Conservation (phyloP, 2,113 vertebrate genomes). For the Lagopus muta region DNA sequence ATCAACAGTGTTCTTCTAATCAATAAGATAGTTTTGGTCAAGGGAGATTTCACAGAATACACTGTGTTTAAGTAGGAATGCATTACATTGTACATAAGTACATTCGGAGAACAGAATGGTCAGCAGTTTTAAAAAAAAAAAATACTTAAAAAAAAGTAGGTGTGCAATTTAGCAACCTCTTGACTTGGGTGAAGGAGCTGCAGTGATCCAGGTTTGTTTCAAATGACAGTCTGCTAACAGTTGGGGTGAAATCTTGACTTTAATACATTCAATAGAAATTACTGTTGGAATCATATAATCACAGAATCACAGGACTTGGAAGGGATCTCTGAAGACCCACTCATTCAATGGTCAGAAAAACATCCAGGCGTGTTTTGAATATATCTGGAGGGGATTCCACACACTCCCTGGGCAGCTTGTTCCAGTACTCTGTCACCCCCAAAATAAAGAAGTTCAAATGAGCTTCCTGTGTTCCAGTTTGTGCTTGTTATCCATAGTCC, state of each 20-base stretch:
- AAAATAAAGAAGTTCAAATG: too few species aligned
- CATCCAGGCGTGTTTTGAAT: too few species aligned
- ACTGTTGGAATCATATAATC: not conserved
- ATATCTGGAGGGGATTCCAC: too few species aligned
- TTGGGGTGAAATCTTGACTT: not conserved
- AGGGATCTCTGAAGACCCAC: too few species aligned
- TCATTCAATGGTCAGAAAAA: too few species aligned
- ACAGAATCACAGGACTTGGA: too few species aligned
- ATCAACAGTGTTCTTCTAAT: not conserved
- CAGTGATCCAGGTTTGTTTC: not conserved
- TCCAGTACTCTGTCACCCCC: too few species aligned
- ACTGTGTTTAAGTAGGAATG: not conserved
- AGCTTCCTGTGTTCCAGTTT: too few species aligned
- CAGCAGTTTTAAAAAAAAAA: not conserved
- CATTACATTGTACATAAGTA: too few species aligned
- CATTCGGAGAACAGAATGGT: not conserved
- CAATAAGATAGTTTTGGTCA: not conserved
- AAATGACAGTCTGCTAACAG: not conserved
- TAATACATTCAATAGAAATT: not conserved
- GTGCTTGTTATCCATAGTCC: too few species aligned
- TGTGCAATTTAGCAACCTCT: not conserved
- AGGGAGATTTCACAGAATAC: not conserved
- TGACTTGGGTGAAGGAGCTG: not conserved
- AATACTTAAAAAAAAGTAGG: not conserved
- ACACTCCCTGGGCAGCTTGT: too few species aligned